Percentiles rank a stretch among this genome's conserved stretches.
Conservation (phyloP, 1,140 invertebrate species). For the Polypedilum pembai region DNA sequence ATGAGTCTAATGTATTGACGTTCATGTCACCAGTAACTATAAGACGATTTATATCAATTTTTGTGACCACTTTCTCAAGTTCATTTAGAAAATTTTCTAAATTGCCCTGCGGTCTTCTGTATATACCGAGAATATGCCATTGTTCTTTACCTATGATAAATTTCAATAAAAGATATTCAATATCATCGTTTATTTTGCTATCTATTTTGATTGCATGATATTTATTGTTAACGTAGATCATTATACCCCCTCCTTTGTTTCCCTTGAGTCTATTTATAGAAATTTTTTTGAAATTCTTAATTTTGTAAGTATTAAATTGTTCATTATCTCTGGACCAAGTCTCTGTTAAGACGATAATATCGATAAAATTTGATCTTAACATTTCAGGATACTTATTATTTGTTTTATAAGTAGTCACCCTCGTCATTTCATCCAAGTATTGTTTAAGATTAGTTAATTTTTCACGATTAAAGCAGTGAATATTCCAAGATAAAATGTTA, state of each 20-base stretch:
- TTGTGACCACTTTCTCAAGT: neutral
- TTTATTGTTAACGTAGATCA: neutral
- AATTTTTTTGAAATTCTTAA: neutral
- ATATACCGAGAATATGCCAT: neutral
- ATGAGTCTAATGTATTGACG: neutral
- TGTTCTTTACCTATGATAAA: neutral
- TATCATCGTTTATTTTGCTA: neutral
- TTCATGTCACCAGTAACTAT: neutral
- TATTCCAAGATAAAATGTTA: neutral
- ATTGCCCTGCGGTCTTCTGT: neutral
- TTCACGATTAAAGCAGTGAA: neutral
- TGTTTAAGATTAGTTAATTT: neutral
- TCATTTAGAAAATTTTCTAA: neutral
- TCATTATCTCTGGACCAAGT: neutral
- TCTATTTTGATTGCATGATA: neutral
- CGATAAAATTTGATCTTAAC: neutral
- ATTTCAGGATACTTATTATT: no score
- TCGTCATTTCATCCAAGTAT: neutral
- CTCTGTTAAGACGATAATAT: neutral
- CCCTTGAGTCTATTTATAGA: neutral
- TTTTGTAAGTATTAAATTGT: neutral
- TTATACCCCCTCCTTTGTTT: neutral
- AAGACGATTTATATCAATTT: neutral
- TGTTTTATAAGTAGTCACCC: neutral
- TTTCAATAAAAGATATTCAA: neutral